Conservation (phyloP, 2,113 vertebrate genomes). For the Amphiprion percula region DNA sequence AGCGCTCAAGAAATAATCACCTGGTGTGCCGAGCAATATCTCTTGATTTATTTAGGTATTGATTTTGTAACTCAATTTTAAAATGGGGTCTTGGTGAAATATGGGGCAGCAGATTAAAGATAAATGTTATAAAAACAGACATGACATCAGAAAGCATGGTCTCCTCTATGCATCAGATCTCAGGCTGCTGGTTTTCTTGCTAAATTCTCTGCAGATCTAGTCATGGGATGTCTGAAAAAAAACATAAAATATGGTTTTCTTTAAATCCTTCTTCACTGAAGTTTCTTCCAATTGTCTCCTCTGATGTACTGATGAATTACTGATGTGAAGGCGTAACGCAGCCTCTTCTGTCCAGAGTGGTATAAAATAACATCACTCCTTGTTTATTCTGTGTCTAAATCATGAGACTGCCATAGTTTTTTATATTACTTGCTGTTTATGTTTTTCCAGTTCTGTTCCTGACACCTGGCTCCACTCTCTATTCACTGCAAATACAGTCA, state of each 20-base stretch:
- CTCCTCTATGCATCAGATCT: conserved; percentile 32
- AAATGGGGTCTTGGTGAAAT: conserved; percentile 51
- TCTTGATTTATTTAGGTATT: conserved; percentile 75
- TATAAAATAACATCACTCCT: conserved; percentile 33
- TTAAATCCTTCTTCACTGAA: conserved; percentile 38
- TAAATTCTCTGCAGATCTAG: conserved; percentile 12
- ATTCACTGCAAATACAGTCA: conserved; percentile 23
- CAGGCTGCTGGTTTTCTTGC: conserved; percentile 11
- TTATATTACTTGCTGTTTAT: conserved; percentile 1
- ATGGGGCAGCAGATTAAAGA: conserved; percentile 53
- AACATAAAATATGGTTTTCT: conserved; percentile 20
- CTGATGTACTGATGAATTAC: conserved; percentile 49
- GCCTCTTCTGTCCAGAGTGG: conserved; percentile 13
- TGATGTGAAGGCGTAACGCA: conserved; percentile 25
- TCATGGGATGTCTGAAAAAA: conserved; percentile 26
- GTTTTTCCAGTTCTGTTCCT: conserved; percentile 2
- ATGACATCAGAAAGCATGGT: conserved; percentile 26
- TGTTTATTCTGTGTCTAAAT: conserved; percentile 42
- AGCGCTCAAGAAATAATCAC: conserved; percentile 58
- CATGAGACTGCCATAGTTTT: conserved; percentile 19
- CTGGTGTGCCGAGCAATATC: conserved; percentile 60
- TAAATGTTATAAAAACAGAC: conserved; percentile 63
- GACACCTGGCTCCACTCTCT: not conserved
- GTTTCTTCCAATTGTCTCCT: conserved; percentile 44
- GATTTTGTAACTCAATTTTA: conserved; percentile 71